A percentile compares a stretch with the other conserved stretches of the same genome.
Conservation (phyloP, 2,113 vertebrate species). For the Centropus unirufus region DNA sequence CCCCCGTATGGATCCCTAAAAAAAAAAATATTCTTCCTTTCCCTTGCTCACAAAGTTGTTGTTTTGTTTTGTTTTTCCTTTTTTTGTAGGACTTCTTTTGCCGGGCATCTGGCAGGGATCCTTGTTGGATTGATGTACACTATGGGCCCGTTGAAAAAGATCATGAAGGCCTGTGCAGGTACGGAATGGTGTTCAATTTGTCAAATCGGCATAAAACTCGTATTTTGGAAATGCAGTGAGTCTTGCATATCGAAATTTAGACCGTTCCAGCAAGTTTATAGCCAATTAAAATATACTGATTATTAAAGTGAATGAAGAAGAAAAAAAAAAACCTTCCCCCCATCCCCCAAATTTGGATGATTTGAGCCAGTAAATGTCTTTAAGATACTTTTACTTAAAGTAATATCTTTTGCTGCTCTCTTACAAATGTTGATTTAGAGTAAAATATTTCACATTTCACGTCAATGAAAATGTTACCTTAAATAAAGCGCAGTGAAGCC, state of each 20-base stretch:
- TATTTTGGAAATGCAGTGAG: neutral
- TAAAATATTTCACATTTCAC: neutral
- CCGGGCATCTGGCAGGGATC: slow-evolving; percentile 93
- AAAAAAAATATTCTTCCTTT: neutral
- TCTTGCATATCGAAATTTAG: neutral
- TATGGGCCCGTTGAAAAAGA: slow-evolving; percentile 83
- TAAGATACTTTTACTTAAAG: neutral
- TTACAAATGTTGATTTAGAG: neutral
- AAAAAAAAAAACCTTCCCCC: neutral
- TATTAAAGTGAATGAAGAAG: neutral
- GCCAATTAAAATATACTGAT: neutral
- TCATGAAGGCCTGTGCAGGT: slow-evolving; percentile 88
- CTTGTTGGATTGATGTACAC: slow-evolving; percentile 93
- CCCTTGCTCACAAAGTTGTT: neutral
- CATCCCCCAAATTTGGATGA: neutral
- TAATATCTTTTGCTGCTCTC: neutral
- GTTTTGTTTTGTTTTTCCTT: too few species aligned
- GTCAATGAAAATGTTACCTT: neutral
- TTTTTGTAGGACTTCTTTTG: slow-evolving; percentile 86
- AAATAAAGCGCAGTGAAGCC: neutral
- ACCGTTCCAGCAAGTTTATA: neutral
- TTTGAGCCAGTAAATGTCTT: neutral
- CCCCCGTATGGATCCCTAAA: neutral
- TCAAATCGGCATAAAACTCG: neutral
- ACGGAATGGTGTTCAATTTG: neutral